Base-by-base conservation (phyloP, 2,113 vertebrate species). In the Psettodes erumei region DNA sequence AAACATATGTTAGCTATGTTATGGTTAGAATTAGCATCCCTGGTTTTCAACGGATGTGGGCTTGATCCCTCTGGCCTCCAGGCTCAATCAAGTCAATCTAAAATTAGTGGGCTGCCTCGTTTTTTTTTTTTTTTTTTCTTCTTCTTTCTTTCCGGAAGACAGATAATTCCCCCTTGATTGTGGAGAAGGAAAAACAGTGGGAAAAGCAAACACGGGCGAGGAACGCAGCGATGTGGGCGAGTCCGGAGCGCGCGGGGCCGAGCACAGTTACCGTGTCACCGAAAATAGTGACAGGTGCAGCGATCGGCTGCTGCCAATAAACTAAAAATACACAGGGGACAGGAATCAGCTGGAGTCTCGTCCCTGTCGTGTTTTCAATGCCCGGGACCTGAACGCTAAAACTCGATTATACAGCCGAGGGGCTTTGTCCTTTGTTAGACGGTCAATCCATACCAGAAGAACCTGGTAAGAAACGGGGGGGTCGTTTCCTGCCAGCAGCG, bases 1-100 rank as follows among this genome's bases (percentile, higher is more conserved):
- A 89, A 93, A 92, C 93, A 94, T 56, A 93, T 93, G 93, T 91
- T 93, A 90, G 90, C 91, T 74, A 71, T 94, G 93, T 94, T 94
- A 91, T 93, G 93, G 90, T 93, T 93, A 90, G 91, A 92, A 93
- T 94, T 92, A 90, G 85, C 81, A 82, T 91, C 85, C 76, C 82
- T 85, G 86, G 86, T 81, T 92, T 86, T 85, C 71, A 82, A 75
- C 89, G 92, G 94, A 94, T 94, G 92, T 94, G 93, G 94, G 89
- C 77, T 91, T 88, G 84, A 90, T 92, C 91, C 91, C 86, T 71
- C 79, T 81, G 89, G 86, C 88, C 89, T 91, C 78, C 61, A 53
- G 87, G 85, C 90, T 92, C 93, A 93, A 92, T 92, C 92, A 94
- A 87, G 89, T 91, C 89, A 74, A 79, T 91, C 93, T 93, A 90